Evolutionary conservation across 2,888 invertebrate species (phyloP), one percentile per base, ranked within the genome.

Genomic region (Dasypogon diadema): DNA sequence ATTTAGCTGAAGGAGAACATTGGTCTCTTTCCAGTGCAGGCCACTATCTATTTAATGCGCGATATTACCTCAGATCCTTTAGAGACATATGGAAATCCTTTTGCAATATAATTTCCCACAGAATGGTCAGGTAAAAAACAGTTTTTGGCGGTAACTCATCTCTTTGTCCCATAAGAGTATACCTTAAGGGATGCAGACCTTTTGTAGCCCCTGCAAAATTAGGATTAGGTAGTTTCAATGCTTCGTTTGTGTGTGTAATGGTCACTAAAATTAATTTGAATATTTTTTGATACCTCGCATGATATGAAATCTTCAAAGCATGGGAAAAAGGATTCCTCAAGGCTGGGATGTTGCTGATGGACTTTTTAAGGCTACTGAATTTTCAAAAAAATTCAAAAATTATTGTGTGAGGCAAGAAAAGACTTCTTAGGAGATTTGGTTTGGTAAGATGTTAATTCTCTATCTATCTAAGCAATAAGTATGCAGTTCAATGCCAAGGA

Each of bases 181-280:
- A 8, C 60, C 16, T 34, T 46, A 46, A 65, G 48, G 46, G 42
- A 48, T 37, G n/a, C 37, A 24, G 65, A 46, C n/a, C 46, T 22
- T 46, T 46, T 10, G 24, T 4, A 22, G n/a, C 14, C 65, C 65
- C 24, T 46, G 46, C 48, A 24, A 65, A 46, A 51, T 51, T 46
- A 6, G 14, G 42, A 48, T 6, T 8, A 24, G 24, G 12, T 12
- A 42, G n/a, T 2, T 42, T 42, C n/a, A n/a, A 12, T 48, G 21
- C 2, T 58, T 16, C 22, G 22, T 55, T 16, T 30, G 58, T 34
- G 8, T 58, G n/a, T 21, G 65, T 22, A 65, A 48, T 65, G 65
- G 65, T 65, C 65, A 65, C 24, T 65, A 24, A 24, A 65, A 65
- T 46, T 65, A 65, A 65, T 65, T 22, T 48, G 21, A 65, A 48